Conservation (phyloP, 2,797 vertebrate species). For the Diplodus sargus region DNA sequence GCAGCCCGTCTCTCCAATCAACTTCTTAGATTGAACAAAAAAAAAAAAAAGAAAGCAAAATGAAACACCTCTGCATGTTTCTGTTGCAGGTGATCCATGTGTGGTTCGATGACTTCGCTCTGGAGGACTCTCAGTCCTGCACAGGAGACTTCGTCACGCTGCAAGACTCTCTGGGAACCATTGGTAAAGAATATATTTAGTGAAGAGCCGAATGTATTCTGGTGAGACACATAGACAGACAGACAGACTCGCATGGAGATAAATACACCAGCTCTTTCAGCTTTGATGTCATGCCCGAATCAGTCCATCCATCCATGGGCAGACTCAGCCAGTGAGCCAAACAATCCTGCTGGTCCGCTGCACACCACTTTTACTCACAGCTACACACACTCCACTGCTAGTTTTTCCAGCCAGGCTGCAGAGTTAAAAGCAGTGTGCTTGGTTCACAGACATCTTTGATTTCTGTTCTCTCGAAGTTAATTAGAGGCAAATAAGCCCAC, state of each 20-base stretch:
- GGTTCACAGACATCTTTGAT: slow-evolving; percentile 4
- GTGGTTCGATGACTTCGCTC: slow-evolving; percentile 85
- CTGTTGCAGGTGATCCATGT: slow-evolving; percentile 84
- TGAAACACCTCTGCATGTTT: slow-evolving; percentile 51
- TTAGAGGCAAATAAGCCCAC: not conserved
- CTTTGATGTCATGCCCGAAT: slow-evolving; percentile 66
- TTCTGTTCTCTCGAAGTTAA: not conserved
- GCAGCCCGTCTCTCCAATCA: not conserved
- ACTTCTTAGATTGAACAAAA: slow-evolving; percentile 24
- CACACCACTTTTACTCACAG: slow-evolving; percentile 46
- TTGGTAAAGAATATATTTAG: slow-evolving; percentile 67
- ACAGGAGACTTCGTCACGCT: slow-evolving; percentile 80
- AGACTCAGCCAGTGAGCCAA: slow-evolving; percentile 35
- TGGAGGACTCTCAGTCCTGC: slow-evolving; percentile 80
- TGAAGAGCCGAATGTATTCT: too few relatives aligned
- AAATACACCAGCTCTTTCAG: slow-evolving; percentile 1
- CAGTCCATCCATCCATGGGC: slow-evolving; percentile 46
- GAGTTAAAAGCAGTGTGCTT: slow-evolving; percentile 8
- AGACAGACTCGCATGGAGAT: not conserved
- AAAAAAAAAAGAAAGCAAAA: slow-evolving; percentile 3
- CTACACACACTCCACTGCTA: slow-evolving; percentile 16
- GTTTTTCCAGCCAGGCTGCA: slow-evolving; percentile 14
- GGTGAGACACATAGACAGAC: slow-evolving; percentile 6
- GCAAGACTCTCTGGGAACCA: slow-evolving; percentile 78
- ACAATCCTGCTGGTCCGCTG: slow-evolving; percentile 43